Base-by-base conservation (phyloP, 2,113 vertebrate genomes). In the Dromas ardeola region DNA sequence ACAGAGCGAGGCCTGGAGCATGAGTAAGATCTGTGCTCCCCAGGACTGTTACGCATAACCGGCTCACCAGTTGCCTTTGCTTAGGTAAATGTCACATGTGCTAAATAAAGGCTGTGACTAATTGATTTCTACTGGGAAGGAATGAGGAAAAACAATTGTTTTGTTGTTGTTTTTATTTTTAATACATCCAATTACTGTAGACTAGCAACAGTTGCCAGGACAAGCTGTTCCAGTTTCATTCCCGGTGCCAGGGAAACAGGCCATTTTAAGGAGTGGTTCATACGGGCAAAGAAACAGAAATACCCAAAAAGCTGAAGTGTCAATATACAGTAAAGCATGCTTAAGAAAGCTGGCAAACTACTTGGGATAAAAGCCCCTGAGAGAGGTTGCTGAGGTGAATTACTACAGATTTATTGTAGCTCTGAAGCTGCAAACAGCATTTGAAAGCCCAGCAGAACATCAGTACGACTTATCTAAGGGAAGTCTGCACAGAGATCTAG, bases 41-140 rank as follows among this genome's bases (percentile, higher is more conserved):
- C 74, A 73, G 84, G 93, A 85, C 84, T 55, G n/a, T 61, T 94
- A n/a, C 58, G 65, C 2, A 91, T 67, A 94, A 95, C 78, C 5
- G 12, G 70, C 91, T 94, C 55, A 61, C 70, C 67, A 55, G 52
- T 77, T 88, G 72, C 55, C 71, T 91, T 82, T 61, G 79, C 94
- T 96, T 95, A 91, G 83, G 94, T 95, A 85, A 93, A 91, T 81
- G 95, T 97, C 94, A 93, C 50, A 93, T 77, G 79, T 88, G 81
- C 94, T 97, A 97, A 95, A 96, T 96, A 97, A 97, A 95, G 96
- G 50, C 89, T 95, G 89, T 97, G 96, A 97, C 95, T 96, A 97
- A 96, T 78, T 88, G 95, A 91, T 96, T 96, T 97, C 93, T 91
- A 81, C 93, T 88, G 95, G 50, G 91, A 90, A 97, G 87, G 93